Evolutionary conservation across 2,888 invertebrate species (phyloP).

Genomic region (Ennomos quercinarius): DNA sequence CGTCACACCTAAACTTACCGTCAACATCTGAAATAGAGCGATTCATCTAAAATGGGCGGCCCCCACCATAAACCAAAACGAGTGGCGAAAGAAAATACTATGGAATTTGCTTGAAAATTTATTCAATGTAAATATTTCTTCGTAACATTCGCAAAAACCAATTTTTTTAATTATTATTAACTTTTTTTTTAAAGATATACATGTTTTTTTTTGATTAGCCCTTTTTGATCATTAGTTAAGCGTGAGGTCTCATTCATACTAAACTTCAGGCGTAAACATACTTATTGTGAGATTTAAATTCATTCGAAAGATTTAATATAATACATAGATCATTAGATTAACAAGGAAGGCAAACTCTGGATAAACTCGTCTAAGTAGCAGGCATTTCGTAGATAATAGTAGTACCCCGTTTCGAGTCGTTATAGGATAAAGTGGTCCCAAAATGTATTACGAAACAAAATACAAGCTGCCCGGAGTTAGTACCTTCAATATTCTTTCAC

Average conservation of each 20-base stretch:
- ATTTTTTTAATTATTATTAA: conserved; percentile 41
- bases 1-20: conserved; percentile 82
- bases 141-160: conserved; percentile 77
- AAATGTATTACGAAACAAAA: conserved; percentile 83
- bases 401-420: conserved; percentile 53
- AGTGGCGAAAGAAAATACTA: conserved; percentile 77
- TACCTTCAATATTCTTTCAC: conserved; percentile 50
- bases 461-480: conserved; percentile 60
- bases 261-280: conserved; percentile 68
- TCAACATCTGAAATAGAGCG: conserved; percentile 85
- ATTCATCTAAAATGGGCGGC: conserved; percentile 72
- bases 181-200: conserved; percentile 48
- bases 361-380: conserved; percentile 31
- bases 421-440: conserved; percentile 79
- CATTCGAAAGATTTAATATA: conserved; percentile 38
- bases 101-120: conserved; percentile 80
- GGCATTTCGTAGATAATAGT: conserved; percentile 44
- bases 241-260: conserved; percentile 73
- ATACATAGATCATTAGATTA: conserved; percentile 29
- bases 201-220: conserved; percentile 56
- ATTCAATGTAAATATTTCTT: conserved; percentile 75
- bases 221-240: conserved; percentile 54
- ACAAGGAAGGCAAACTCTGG: conserved; percentile 42
- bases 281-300: conserved; percentile 30
- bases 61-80: conserved; percentile 70